Conservation (phyloP, 1,140 invertebrate species). For the Bactericera cockerelli region DNA sequence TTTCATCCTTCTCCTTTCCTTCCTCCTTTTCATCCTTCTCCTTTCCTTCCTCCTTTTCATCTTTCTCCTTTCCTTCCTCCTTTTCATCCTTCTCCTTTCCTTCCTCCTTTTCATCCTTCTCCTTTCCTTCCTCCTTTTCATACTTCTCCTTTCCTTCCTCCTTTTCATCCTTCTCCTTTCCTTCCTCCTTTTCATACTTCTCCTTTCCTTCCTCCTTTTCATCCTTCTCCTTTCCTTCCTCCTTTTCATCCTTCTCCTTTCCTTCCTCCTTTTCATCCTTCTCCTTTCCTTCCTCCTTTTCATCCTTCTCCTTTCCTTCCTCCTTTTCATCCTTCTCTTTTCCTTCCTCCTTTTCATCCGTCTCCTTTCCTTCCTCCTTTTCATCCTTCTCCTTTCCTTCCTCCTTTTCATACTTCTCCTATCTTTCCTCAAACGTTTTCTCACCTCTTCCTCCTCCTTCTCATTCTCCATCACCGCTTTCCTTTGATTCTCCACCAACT, state of each 20-base stretch:
- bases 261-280: neutral
- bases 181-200: neutral
- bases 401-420: neutral
- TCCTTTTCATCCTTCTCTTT: neutral
- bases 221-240: neutral
- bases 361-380: neutral
- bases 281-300: neutral
- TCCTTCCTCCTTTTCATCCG: too few relatives aligned
- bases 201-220: constrained; percentile 8
- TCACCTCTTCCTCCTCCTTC: too few relatives aligned
- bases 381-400: neutral
- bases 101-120: neutral
- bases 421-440: too few relatives aligned
- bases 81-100: constrained; percentile 4
- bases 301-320: neutral
- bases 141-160: neutral
- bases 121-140: neutral
- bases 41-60: neutral
- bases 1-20: constrained; percentile 9
- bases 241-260: neutral
- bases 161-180: neutral
- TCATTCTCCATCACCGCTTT: too few relatives aligned
- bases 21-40: neutral
- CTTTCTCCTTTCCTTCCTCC: too few relatives aligned
- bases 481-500: too few relatives aligned